Evolutionary conservation across 2,113 vertebrate genomes (phyloP).

Genomic region (Columba janthina): DNA sequence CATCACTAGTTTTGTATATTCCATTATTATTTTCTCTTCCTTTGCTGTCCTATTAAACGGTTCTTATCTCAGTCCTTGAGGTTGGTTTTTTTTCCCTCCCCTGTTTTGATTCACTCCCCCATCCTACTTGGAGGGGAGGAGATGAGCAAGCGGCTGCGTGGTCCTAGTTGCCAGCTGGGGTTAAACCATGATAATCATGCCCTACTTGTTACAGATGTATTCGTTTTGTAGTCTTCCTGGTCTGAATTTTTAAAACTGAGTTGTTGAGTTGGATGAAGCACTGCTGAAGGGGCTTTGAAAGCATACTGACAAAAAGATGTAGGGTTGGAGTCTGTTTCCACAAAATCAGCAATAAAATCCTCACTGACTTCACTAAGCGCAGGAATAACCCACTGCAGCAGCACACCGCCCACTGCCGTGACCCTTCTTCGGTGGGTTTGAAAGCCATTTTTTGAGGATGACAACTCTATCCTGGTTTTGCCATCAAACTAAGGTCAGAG

Average conservation of each 20-base stretch:
- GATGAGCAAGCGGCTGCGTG: no score
- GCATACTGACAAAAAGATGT: background rate
- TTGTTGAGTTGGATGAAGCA: background rate
- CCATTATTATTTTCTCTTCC: no score
- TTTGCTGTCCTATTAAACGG: no score
- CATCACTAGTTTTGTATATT: no score
- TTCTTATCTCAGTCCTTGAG: no score
- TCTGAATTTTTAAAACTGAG: background rate
- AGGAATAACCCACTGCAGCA: background rate
- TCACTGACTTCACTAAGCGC: background rate
- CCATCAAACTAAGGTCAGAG: background rate
- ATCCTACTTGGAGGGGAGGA: no score
- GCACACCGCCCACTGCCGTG: background rate
- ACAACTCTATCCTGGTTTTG: background rate
- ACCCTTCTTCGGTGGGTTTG: background rate
- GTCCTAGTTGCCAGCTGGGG: no score
- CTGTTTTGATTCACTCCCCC: no score
- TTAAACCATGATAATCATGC: no score
- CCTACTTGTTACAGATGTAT: background rate
- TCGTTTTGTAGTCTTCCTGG: background rate
- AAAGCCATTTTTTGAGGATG: background rate
- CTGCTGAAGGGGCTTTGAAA: background rate
- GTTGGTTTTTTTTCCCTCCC: no score
- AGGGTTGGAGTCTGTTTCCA: background rate
- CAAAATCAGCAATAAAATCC: background rate